Conservation (phyloP, 2,113 vertebrate species). For the Cephalopholis sonnerati region DNA sequence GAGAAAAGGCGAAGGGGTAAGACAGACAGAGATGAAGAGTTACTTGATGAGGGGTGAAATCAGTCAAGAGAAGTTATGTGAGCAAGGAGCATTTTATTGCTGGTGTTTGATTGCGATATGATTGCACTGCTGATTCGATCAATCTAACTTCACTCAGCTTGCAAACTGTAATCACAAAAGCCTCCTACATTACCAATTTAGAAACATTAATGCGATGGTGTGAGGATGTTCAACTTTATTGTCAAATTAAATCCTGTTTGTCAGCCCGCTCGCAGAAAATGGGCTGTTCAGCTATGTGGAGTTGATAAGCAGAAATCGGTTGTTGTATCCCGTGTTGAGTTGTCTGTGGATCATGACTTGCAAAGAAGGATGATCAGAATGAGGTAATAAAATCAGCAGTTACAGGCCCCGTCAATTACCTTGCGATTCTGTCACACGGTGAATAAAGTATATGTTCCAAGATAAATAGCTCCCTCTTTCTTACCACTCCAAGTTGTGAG, state of each 20-base stretch:
- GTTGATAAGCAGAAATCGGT: not conserved
- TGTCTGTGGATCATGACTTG: conserved; percentile 6
- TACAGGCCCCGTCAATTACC: conserved; percentile 67
- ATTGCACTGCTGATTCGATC: conserved; percentile 29
- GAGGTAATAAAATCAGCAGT: conserved; percentile 57
- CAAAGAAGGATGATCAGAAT: conserved; percentile 36
- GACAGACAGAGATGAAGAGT: conserved; percentile 38
- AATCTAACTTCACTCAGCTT: conserved; percentile 18
- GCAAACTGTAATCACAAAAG: conserved; percentile 14
- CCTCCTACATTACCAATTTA: not conserved
- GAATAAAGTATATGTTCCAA: conserved; percentile 68
- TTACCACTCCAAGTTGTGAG: conserved; percentile 51
- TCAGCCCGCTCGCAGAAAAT: not conserved
- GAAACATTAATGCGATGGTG: not conserved
- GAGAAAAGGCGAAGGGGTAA: conserved; percentile 9
- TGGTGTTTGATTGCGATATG: conserved; percentile 35
- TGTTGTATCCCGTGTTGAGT: not conserved
- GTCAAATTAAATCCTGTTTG: conserved; percentile 28
- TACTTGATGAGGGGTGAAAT: conserved; percentile 50
- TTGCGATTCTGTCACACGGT: conserved; percentile 47
- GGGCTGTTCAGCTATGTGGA: not conserved
- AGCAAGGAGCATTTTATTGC: conserved; percentile 34
- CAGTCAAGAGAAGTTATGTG: conserved; percentile 27
- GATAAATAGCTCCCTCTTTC: conserved; percentile 63
- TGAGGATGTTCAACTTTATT: not conserved